Base-by-base conservation (phyloP, 2,888 invertebrate genomes). In the Drosophila parthenogenetica region DNA sequence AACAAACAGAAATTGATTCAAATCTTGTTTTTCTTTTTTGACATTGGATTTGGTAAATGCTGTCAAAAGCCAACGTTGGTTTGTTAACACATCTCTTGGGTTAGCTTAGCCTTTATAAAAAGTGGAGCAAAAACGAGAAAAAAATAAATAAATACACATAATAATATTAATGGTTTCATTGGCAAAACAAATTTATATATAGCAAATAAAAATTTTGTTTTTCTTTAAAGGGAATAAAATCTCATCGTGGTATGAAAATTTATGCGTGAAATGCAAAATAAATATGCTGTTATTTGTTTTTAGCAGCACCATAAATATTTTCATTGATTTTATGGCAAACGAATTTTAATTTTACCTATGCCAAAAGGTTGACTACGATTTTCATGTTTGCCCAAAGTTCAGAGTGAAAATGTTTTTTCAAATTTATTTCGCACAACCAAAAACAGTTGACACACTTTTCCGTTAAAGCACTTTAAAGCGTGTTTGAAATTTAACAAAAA, bases 261-360 rank as follows among this genome's bases (percentile, higher is more conserved):
- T 69, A 67, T 83, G 74, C 68, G 54, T 51, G 42, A 79, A 68
- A 68, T 60, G 63, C 39, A 65, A 73, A 71, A 82, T 69, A 86
- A 82, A 87, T 73, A 73, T 73, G 37, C 57, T 46, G 54, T 50
- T 79, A 65, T 75, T 84, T 78, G 61, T 60, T 79, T 81, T 79
- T 58, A 32, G 54, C 55, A 46, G 57, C 49, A 60, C 22, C 73
- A 63, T 65, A 88, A 83, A 88, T 72, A 86, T 88, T 88, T 86
- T 80, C 71, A 83, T 82, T 74, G 83, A 83, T 88, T 83, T 86
- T 80, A 54, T 67, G 64, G 67, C 65, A 55, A 63, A 70, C 39
- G 73, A 82, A 67, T 67, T 70, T 82, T 45, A 62, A 82, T 77
- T 85, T 87, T 25, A 57, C 43, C 62, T 46, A 16, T 13, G 2